Evolutionary conservation across 2,113 vertebrate species (phyloP).

Genomic region (Prionailurus viverrinus): DNA sequence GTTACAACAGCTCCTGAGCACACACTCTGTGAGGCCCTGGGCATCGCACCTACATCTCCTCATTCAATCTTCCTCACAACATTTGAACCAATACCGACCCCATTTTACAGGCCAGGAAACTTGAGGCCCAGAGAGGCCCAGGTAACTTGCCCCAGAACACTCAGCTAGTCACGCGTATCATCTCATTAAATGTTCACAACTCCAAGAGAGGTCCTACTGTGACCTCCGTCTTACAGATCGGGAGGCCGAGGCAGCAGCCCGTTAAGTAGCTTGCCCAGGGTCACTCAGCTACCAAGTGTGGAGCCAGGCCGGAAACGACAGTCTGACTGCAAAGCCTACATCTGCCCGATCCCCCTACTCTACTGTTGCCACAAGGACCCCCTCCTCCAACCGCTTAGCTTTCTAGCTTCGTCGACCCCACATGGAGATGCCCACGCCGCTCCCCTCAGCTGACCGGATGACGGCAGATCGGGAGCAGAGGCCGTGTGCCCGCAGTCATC

Average conservation of each 20-base stretch:
- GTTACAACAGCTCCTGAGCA: not conserved
- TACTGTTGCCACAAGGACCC: not conserved
- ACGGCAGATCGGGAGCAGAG: not conserved
- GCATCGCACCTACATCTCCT: fast-evolving
- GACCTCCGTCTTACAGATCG: not conserved
- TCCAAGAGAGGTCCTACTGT: not conserved
- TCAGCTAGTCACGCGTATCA: not conserved
- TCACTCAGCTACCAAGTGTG: not conserved
- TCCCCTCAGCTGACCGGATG: no score
- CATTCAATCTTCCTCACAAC: not conserved
- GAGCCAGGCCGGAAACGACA: not conserved
- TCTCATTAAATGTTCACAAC: not conserved
- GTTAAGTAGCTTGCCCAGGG: not conserved
- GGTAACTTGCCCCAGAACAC: not conserved
- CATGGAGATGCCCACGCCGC: not conserved
- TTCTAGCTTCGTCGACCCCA: not conserved
- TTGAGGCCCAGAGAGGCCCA: not conserved
- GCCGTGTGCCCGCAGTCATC: fast-evolving
- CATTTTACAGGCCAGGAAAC: not conserved
- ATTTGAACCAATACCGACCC: not conserved
- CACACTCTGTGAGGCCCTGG: fast-evolving
- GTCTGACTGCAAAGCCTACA: not conserved
- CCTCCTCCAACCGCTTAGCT: not conserved
- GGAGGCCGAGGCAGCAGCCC: not conserved
- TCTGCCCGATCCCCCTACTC: not conserved